Evolutionary conservation across 1,140 invertebrate species (phyloP).

Genomic region (Monochamus saltuarius): DNA sequence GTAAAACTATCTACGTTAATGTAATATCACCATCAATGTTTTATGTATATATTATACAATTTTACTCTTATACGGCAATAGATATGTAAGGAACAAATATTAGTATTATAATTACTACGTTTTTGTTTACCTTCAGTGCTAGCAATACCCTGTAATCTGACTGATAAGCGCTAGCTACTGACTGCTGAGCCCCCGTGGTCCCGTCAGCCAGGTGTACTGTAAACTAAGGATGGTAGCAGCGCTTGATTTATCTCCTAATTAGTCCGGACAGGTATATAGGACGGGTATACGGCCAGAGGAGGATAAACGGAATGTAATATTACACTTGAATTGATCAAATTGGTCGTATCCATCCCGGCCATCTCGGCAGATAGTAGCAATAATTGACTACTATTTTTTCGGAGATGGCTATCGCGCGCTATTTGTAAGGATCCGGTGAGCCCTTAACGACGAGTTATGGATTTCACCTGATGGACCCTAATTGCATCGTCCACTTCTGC

Average conservation of each 20-base stretch:
- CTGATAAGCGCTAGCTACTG: no score
- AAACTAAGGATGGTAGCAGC: conserved; percentile 32
- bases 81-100: no score
- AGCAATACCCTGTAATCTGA: no score
- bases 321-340: conserved; percentile 33
- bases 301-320: conserved; percentile 34
- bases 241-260: conserved; percentile 46
- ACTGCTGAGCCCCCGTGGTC: no score
- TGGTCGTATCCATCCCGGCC: conserved; percentile 25
- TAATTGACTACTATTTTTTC: conserved; percentile 24
- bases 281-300: conserved; percentile 32
- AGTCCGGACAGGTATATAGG: conserved; percentile 44
- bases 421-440: conserved; percentile 18
- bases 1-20: no score
- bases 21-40: no score
- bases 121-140: no score
- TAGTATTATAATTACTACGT: no score
- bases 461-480: conserved; percentile 9
- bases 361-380: conserved; percentile 19
- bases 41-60: no score
- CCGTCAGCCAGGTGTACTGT: conserved; percentile 35
- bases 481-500: conserved; percentile 5
- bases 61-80: no score
- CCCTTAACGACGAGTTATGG: conserved; percentile 20
- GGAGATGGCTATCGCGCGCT: conserved; percentile 14